Base-by-base conservation (phyloP, 2,888 invertebrate species). In the Oscheius sp. region DNA sequence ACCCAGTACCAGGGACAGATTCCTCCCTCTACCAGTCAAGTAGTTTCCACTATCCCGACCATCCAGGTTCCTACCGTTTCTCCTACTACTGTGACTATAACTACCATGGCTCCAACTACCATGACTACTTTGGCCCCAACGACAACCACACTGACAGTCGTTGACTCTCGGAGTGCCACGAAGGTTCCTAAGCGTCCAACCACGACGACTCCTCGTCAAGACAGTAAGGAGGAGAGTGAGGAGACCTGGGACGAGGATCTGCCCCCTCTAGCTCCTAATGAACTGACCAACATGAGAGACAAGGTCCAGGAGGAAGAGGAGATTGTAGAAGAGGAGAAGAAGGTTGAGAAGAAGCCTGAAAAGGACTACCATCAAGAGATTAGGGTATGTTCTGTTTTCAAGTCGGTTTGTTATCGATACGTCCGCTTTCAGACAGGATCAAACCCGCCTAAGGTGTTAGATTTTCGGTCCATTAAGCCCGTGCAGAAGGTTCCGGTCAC, bases 381-480 rank as follows among this genome's bases (percentile, higher is more conserved):
- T 37, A 60, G 35, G 37, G 42, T 60, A 42, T 7, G 59, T 33
- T 58, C 57, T n/a, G 7, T 21, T 21, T 21, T 21, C 21, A 21
- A 21, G 29, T 58, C 59, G 11, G 13, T 57, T 29, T 32, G 29
- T 35, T 32, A 21, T 21, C 33, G 57, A 57, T 33, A 42, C 60
- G 2, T 48, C 63, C 63, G 47, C 29, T 63, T 66, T 29, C 37
- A 68, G 68, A 55, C 68, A 37, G 68, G 68, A 33, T 68, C 68
- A 55, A 53, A 33, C 32, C 21, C 68, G 53, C 71, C 71, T 10
- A 72, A 72, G 35, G 71, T 72, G 35, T 33, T 72, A 32, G 71
- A 72, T 59, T 72, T 72, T 51, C 71, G 71, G 51, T 59, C 71
- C 59, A 62, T 72, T 50, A 72, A 60, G 50, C 59, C 32, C 35